Percentiles rank a stretch among this genome's conserved stretches.
Evolutionary conservation across 2,113 vertebrate genomes (phyloP).

Genomic region (Microcebus murinus): DNA sequence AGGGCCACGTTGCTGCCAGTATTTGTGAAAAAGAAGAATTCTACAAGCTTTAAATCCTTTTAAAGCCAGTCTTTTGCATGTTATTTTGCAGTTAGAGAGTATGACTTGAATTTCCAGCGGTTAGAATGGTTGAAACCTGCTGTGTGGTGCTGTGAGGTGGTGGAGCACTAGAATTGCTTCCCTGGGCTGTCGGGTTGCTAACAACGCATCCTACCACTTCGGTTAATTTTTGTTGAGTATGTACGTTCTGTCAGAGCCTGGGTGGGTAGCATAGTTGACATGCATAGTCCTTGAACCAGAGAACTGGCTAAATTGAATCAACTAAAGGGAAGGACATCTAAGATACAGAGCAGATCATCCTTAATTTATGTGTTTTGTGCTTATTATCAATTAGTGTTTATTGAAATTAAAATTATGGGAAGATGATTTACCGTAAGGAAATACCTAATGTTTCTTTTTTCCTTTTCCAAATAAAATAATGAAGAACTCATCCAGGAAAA

Average conservation of each 20-base stretch:
- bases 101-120: background rate
- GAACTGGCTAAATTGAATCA: background rate
- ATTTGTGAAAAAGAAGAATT: background rate
- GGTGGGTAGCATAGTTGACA: background rate
- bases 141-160: rapidly evolving
- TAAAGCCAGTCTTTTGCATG: background rate
- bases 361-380: background rate
- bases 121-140: background rate
- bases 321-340: background rate
- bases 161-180: background rate
- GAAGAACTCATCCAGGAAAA: background rate
- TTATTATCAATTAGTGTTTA: background rate
- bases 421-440: background rate
- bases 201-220: background rate
- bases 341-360: background rate
- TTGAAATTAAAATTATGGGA: background rate
- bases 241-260: background rate
- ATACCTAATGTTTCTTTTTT: conserved; percentile 12
- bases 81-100: background rate
- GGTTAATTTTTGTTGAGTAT: background rate
- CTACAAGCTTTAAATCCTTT: background rate
- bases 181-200: background rate
- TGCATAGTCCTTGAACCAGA: background rate
- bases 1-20: background rate
- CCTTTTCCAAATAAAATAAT: background rate